phyloP scores from a whole-genome alignment of 2,888 invertebrate genomes.

The Pristionchus fissidentatus region DNA sequence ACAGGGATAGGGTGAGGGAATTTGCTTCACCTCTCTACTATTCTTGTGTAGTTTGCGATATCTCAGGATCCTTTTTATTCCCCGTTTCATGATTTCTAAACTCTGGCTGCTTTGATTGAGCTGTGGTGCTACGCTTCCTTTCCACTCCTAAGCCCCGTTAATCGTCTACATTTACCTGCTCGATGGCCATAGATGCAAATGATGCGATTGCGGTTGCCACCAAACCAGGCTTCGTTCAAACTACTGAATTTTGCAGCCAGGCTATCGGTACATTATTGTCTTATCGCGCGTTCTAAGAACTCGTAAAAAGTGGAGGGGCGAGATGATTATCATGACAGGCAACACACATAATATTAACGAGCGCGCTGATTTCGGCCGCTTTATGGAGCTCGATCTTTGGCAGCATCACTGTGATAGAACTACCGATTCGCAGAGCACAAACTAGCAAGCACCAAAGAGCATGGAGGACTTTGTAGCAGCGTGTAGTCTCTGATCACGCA shows the following conservation, averaged over 20 bases:
- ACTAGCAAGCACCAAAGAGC: constrained; percentile 17
- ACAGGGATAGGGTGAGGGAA: neutral
- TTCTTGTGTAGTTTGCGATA: too few species aligned
- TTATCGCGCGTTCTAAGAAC: constrained; percentile 13
- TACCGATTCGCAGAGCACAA: constrained; percentile 16
- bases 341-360: neutral
- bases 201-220: neutral
- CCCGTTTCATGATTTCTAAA: too few species aligned
- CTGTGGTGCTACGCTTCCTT: too few species aligned
- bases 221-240: neutral
- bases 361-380: constrained; percentile 28
- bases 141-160: too few species aligned
- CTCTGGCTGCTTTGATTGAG: too few species aligned
- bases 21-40: too few species aligned
- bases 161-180: too few species aligned
- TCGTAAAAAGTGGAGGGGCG: neutral
- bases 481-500: too few species aligned
- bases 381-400: constrained; percentile 22
- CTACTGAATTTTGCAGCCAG: neutral
- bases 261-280: constrained; percentile 17
- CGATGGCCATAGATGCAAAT: too few species aligned
- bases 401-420: neutral
- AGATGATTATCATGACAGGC: constrained; percentile 30
- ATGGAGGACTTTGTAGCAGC: neutral
- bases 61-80: too few species aligned